These are phyloP conservation scores for Phocoena phocoena DNA, from an alignment of 2,113 vertebrate genomes.

Conservation along the genomic window DNA sequence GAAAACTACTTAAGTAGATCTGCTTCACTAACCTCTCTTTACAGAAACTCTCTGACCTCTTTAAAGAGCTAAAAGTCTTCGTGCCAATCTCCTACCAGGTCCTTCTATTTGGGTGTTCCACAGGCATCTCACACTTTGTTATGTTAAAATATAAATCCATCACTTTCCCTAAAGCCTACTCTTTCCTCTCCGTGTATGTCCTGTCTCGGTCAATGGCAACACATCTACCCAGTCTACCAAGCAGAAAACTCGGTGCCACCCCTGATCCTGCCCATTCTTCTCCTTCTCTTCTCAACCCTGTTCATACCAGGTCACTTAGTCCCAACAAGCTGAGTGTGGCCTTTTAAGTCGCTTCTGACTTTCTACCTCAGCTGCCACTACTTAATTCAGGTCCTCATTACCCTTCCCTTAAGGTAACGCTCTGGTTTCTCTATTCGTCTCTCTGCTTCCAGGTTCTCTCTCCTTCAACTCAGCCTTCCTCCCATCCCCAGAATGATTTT, in stretches of 20 bases:
- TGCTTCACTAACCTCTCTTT: neutral
- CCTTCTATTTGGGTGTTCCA: neutral
- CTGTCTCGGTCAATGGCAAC: neutral
- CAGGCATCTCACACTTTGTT: neutral
- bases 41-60: neutral
- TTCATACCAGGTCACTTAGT: neutral
- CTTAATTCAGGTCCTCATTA: neutral
- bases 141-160: neutral
- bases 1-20: neutral
- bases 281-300: neutral
- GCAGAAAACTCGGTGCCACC: neutral
- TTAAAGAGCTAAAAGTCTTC: neutral
- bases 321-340: neutral
- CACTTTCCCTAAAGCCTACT: neutral
- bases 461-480: neutral
- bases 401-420: neutral
- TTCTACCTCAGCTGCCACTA: neutral
- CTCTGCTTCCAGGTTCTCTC: neutral
- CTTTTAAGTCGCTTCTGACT: neutral
- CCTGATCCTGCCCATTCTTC: neutral
- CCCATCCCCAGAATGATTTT: neutral
- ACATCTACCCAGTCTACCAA: neutral
- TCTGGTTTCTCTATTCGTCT: neutral
- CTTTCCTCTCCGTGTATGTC: neutral
- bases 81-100: neutral